Evolutionary conservation across 2,888 invertebrate genomes (phyloP).

Genomic region (Frankliniella intonsa): DNA sequence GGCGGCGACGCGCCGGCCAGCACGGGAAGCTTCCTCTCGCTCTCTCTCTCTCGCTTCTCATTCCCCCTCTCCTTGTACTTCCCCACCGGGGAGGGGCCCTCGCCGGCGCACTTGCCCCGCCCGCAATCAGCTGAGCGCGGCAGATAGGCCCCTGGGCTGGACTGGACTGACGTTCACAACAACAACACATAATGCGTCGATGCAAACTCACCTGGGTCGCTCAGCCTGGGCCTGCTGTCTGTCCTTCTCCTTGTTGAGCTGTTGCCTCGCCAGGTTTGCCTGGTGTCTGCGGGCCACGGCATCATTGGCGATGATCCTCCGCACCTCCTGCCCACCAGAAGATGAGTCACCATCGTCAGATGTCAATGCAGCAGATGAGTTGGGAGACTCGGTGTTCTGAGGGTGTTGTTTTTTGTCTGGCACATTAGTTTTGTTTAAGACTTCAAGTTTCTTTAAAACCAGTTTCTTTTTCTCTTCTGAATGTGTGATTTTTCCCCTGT

Average conservation of each 20-base stretch:
- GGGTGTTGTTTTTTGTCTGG: background rate
- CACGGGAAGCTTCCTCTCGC: constrained; percentile 40
- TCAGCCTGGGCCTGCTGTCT: background rate
- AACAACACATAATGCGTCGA: too few species aligned
- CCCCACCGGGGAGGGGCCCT: too few species aligned
- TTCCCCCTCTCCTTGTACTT: too few species aligned
- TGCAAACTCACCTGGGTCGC: background rate
- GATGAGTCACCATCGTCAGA: constrained; percentile 48
- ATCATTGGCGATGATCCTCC: constrained; percentile 52
- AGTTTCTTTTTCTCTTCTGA: constrained; percentile 30
- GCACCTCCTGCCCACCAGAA: constrained; percentile 60
- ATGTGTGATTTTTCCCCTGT: background rate
- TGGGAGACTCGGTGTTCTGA: background rate
- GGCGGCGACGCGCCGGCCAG: constrained; percentile 38
- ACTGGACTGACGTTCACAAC: too few species aligned
- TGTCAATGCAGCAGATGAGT: background rate
- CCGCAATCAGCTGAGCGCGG: too few species aligned
- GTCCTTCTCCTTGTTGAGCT: background rate
- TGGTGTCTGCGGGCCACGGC: constrained; percentile 48
- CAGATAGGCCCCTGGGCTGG: too few species aligned
- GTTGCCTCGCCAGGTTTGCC: constrained; percentile 48
- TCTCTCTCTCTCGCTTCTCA: too few species aligned
- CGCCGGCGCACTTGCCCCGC: too few species aligned
- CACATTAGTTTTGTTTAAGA: background rate
- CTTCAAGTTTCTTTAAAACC: constrained; percentile 29